phyloP scores from a whole-genome alignment of 2,888 invertebrate species.

The Ophion slaviceki region DNA sequence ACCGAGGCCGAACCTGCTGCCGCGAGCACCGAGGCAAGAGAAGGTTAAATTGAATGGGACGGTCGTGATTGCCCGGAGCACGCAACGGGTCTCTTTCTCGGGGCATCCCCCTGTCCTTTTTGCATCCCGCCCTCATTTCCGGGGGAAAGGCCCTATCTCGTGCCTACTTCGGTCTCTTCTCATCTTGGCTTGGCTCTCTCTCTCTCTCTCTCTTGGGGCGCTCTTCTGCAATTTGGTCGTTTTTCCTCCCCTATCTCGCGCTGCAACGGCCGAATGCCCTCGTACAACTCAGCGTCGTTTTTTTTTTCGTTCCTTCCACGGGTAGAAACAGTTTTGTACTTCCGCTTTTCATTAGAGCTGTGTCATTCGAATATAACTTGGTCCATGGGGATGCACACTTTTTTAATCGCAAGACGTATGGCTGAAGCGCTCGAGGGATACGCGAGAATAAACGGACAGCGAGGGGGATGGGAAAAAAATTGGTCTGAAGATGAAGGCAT shows the following conservation, averaged over 20 bases:
- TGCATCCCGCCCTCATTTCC: background rate
- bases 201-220: conserved; percentile 45
- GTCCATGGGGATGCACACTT: conserved; percentile 41
- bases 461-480: conserved; percentile 19
- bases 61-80: conserved; percentile 68
- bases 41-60: conserved; percentile 69
- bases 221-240: conserved; percentile 58
- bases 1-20: conserved; percentile 42
- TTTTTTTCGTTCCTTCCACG: conserved; percentile 28
- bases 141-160: background rate
- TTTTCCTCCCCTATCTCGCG: background rate
- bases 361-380: conserved; percentile 48
- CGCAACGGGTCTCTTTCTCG: conserved; percentile 52
- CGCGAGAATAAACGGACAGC: conserved; percentile 33
- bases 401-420: conserved; percentile 19
- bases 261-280: conserved; percentile 42
- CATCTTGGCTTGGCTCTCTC: conserved; percentile 17
- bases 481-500: conserved; percentile 9
- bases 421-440: background rate
- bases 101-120: conserved; percentile 6
- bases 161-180: conserved; percentile 42
- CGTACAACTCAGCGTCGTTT: conserved; percentile 43
- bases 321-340: conserved; percentile 54
- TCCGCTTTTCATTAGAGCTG: conserved; percentile 62
- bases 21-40: conserved; percentile 44